Evolutionary conservation across 2,888 invertebrate genomes (phyloP), one percentile per base, ranked within the genome.

Genomic region (Vannuccia rotundouncinata): DNA sequence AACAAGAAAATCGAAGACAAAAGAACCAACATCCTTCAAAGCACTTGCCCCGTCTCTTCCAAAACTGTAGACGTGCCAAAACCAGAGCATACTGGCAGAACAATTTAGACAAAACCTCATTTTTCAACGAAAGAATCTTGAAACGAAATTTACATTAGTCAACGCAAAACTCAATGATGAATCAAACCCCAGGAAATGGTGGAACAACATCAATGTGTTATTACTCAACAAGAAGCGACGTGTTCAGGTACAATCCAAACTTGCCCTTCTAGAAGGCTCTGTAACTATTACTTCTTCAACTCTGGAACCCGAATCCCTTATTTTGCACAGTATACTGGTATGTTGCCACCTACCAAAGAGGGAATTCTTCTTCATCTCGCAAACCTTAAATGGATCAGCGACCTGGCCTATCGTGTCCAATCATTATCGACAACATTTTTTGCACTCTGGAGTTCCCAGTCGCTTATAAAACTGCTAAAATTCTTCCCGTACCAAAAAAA

Each of bases 51-150:
- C 25, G 22, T 66, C 66, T 66, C 66, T 66, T 66, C 66, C 66
- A 66, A 66, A 66, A 66, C 66, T n/a, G 66, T 22, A 29, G 75
- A 75, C 29, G 75, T 75, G 75, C 75, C 31, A 10, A 75, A 31
- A 75, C 75, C 29, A 75, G 75, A 28, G 75, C 2, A 25, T 10
- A 73, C 73, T n/a, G 73, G 73, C 5, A 27, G 73, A 73, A 27
- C 2, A 73, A 73, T n/a, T 22, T 73, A 22, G 73, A 73, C 27
- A 73, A 27, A 10, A 73, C 45, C 45, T 45, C 45, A 10, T 45
- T 45, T 45, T 45, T 10, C 45, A 45, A 45, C 45, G 45, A 45
- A 45, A 66, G 22, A n/a, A 66, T n/a, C 22, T 66, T 22, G 66
- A 66, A 66, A 66, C 25, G 66, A 66, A 66, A 66, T 66, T 27